These are phyloP conservation scores for Gibbula magus DNA, from an alignment of 2,888 invertebrate genomes.

Conservation along the genomic window DNA sequence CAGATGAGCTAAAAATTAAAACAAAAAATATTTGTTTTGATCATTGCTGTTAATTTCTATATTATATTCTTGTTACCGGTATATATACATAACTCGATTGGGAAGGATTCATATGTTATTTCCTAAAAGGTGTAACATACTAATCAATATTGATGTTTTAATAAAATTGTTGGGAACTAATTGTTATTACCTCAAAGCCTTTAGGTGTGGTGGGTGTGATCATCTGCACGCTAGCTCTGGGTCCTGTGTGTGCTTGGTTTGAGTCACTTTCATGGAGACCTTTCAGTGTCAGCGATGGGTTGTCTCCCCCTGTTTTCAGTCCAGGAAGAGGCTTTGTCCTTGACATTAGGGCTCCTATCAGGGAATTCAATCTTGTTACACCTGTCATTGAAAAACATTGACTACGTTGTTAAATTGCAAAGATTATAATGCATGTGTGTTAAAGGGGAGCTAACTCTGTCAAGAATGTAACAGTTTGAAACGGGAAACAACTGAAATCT, in stretches of 20 bases:
- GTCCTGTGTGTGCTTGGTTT: background rate
- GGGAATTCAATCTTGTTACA: conserved; percentile 61
- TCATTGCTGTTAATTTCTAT: too few species aligned
- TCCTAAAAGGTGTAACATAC: too few species aligned
- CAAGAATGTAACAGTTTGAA: background rate
- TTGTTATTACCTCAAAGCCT: background rate
- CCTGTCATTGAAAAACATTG: conserved; percentile 40
- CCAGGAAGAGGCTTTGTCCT: conserved; percentile 48
- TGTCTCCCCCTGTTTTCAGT: conserved; percentile 37
- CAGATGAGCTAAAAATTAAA: too few species aligned
- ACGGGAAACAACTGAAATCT: too few species aligned
- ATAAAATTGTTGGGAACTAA: too few species aligned
- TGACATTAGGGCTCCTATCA: conserved; percentile 54
- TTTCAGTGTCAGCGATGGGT: background rate
- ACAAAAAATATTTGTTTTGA: too few species aligned
- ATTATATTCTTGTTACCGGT: too few species aligned
- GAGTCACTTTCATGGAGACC: background rate
- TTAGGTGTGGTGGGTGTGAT: conserved; percentile 3
- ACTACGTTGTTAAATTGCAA: too few species aligned
- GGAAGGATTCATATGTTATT: too few species aligned
- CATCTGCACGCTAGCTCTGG: background rate
- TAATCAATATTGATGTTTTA: too few species aligned
- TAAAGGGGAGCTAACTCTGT: background rate
- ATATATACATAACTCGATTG: too few species aligned
- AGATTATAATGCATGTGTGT: too few species aligned